These are phyloP conservation scores for Pitta sordida DNA, from an alignment of 2,113 vertebrate species.

Conservation along the genomic window DNA sequence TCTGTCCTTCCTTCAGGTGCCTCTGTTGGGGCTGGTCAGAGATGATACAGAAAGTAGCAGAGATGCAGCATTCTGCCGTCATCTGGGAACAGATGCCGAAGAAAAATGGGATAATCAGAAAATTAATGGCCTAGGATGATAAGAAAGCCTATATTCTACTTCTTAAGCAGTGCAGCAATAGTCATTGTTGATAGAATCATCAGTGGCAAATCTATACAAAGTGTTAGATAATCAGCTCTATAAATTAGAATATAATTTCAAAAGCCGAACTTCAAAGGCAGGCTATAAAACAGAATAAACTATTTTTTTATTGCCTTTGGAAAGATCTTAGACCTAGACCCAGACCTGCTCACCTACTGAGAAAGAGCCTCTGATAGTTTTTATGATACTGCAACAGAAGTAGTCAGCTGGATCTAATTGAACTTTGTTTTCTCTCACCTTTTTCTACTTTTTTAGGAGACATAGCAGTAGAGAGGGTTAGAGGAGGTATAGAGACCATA, in stretches of 20 bases:
- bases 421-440: not conserved
- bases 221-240: not conserved
- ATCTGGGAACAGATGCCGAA: rapidly evolving
- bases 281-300: not conserved
- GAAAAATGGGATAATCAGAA: not conserved
- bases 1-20: not conserved
- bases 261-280: not conserved
- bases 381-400: not conserved
- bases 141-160: not conserved
- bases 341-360: not conserved
- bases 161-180: not conserved
- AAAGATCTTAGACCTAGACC: not conserved
- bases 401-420: not conserved
- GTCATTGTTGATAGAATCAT: not conserved
- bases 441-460: not conserved
- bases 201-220: not conserved
- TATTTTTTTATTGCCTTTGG: not conserved
- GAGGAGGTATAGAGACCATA: not conserved
- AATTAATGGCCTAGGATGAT: not conserved
- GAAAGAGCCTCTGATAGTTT: not conserved
- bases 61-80: not conserved
- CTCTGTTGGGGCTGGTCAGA: not conserved
- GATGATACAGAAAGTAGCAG: not conserved
- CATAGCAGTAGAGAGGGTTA: not conserved
- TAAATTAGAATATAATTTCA: not conserved